Evolutionary conservation across 1,140 invertebrate genomes (phyloP).

Genomic region (Teleogryllus occipitalis): DNA sequence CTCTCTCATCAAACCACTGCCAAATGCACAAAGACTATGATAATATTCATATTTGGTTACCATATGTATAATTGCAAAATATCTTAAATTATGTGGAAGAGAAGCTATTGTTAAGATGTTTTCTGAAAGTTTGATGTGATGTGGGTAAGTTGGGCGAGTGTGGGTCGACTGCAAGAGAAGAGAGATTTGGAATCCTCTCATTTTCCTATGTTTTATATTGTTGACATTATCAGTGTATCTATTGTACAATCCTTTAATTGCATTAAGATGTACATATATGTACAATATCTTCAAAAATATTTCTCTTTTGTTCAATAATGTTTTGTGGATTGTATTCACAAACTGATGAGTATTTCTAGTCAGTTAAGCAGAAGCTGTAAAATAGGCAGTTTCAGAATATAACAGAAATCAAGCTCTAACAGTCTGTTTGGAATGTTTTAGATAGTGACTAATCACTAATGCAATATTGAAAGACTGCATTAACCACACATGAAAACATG

Average conservation of each 20-base stretch:
- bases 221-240: neutral
- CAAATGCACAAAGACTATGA: neutral
- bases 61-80: neutral
- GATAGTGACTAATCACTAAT: neutral
- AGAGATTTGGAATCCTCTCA: neutral
- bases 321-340: neutral
- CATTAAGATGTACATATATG: neutral
- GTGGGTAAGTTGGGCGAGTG: neutral
- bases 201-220: neutral
- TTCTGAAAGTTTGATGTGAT: neutral
- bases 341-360: constrained; percentile 5
- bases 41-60: neutral
- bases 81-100: neutral
- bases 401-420: neutral
- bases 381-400: neutral
- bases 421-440: neutral
- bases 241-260: neutral
- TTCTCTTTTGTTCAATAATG: no score
- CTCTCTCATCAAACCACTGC: neutral
- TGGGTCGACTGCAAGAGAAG: neutral
- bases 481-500: neutral
- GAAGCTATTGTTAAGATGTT: neutral
- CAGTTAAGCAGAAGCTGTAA: neutral
- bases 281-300: neutral
- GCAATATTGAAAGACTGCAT: neutral